Percentiles rank a stretch among this genome's conserved stretches.
These are phyloP conservation scores for Mionectes macconnelli DNA, from an alignment of 2,113 vertebrate genomes.

Conservation along the genomic window DNA sequence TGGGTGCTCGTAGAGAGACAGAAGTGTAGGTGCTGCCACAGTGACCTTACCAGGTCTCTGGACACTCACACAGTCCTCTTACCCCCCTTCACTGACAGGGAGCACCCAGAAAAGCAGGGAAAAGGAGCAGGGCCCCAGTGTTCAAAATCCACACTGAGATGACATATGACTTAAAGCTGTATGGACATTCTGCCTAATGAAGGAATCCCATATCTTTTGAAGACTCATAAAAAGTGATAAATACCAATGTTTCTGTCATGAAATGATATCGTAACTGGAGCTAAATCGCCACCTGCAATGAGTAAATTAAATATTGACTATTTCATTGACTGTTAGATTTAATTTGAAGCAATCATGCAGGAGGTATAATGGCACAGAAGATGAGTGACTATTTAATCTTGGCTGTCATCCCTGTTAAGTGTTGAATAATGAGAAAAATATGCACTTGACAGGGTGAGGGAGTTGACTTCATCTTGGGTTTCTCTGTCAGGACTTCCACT, in stretches of 20 bases:
- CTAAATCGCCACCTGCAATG: slow-evolving; percentile 78
- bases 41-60: background rate
- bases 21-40: background rate
- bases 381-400: slow-evolving; percentile 64
- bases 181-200: background rate
- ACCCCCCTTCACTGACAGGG: background rate
- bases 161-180: background rate
- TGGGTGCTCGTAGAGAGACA: background rate
- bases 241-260: slow-evolving; percentile 48
- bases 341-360: slow-evolving; percentile 81
- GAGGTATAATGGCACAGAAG: slow-evolving; percentile 69
- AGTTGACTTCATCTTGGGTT: slow-evolving; percentile 44
- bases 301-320: slow-evolving; percentile 86
- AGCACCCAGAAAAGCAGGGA: background rate
- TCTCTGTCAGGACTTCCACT: slow-evolving; percentile 38
- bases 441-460: slow-evolving; percentile 4
- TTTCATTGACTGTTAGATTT: slow-evolving; percentile 81
- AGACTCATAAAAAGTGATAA: slow-evolving; percentile 23
- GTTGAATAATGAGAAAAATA: slow-evolving; percentile 71
- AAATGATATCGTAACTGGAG: slow-evolving; percentile 7
- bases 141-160: background rate
- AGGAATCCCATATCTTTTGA: background rate
- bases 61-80: background rate
- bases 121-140: background rate
- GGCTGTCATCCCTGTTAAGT: slow-evolving; percentile 60